phyloP scores from a whole-genome alignment of 2,888 invertebrate genomes.

The Spialia ferax region DNA sequence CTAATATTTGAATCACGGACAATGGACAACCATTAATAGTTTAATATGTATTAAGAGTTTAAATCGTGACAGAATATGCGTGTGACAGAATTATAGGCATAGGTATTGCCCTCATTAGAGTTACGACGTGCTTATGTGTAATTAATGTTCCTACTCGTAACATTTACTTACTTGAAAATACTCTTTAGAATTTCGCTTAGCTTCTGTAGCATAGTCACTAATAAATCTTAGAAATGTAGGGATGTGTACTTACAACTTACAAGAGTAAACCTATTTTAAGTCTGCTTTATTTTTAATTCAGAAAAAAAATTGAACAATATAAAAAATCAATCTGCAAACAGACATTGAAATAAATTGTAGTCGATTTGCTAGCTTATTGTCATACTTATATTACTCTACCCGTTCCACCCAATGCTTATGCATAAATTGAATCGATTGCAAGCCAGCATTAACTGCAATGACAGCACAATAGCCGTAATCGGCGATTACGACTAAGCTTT shows the following conservation, averaged over 20 bases:
- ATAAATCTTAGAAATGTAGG: neutral
- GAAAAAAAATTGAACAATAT: too few species aligned
- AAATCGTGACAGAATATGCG: slow-evolving; percentile 42
- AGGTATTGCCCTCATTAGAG: slow-evolving; percentile 34
- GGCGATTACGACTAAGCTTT: slow-evolving; percentile 35
- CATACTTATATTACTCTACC: neutral
- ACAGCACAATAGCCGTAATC: slow-evolving; percentile 37
- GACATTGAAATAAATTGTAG: neutral
- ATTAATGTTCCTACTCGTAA: slow-evolving; percentile 20
- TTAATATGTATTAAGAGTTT: slow-evolving; percentile 41
- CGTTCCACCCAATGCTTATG: slow-evolving; percentile 2
- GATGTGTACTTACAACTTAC: too few species aligned
- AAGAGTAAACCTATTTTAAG: too few species aligned
- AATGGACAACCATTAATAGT: slow-evolving; percentile 40
- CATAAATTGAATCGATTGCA: slow-evolving; percentile 14
- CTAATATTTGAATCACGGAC: slow-evolving; percentile 41
- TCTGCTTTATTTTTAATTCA: too few species aligned
- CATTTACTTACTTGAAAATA: slow-evolving; percentile 14
- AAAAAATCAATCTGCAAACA: too few species aligned
- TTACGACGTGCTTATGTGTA: slow-evolving; percentile 29
- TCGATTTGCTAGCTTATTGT: neutral
- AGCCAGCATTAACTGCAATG: slow-evolving; percentile 17
- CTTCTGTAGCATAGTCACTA: neutral
- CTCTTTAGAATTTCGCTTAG: slow-evolving; percentile 5
- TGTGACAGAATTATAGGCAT: slow-evolving; percentile 40